Conservation (phyloP, 2,797 vertebrate species). For the Clamator glandarius region DNA sequence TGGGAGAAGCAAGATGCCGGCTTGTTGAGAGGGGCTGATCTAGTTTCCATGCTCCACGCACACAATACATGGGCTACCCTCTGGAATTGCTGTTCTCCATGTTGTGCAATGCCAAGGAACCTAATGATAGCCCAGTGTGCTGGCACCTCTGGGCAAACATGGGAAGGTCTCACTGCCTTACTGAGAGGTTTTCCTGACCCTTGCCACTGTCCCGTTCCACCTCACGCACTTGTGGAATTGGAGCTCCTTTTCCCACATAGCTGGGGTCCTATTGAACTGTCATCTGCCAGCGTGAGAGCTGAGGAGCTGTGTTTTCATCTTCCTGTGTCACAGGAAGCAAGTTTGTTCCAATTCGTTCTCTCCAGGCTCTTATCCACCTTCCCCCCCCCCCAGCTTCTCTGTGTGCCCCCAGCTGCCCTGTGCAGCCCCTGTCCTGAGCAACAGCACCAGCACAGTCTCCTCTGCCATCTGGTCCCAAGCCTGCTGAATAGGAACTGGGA, state of each 20-base stretch:
- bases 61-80: neutral
- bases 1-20: rapidly evolving
- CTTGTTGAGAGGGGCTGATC: neutral
- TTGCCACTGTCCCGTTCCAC: neutral
- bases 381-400: neutral
- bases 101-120: neutral
- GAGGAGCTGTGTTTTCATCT: neutral
- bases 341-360: neutral
- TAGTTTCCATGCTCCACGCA: neutral
- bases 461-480: neutral
- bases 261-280: rapidly evolving
- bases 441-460: neutral
- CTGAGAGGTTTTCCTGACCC: neutral
- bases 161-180: neutral
- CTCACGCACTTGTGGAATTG: neutral
- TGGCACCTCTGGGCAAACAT: neutral
- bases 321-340: neutral
- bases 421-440: neutral
- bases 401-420: neutral
- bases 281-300: neutral
- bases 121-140: neutral
- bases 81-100: neutral
- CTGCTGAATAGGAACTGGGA: neutral
- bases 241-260: neutral
- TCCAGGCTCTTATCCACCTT: neutral